Base-by-base conservation (phyloP, 2,888 invertebrate species). In the Pterostichus niger region DNA sequence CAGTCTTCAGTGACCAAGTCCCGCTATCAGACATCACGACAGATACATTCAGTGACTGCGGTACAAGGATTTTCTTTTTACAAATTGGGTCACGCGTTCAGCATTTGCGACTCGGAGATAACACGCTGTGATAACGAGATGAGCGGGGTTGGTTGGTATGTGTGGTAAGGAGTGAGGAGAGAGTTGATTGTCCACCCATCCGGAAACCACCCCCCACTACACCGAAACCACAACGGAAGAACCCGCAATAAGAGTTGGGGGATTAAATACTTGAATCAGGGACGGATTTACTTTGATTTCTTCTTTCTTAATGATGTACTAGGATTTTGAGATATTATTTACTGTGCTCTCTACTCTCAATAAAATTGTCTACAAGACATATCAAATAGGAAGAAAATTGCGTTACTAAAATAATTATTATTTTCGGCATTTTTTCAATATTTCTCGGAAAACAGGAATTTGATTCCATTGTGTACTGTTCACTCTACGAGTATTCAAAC, bases 121-220 rank as follows among this genome's bases (percentile, higher is more conserved):
- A 64, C 64, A 64, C n/a, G 11, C 33, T 64, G n/a, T 64, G 64
- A 64, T 64, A 64, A 64, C 64, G 64, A 35, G 64, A 64, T 64
- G 64, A 35, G 35, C 7, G 13, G 35, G 24, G 59, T 10, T 35
- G 24, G 59, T 10, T 35, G 59, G 59, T 59, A 24, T 24, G 24
- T 17, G 15, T 59, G 17, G 59, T 64, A 13, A 2, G n/a, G 35
- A 35, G 33, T 6, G n/a, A 13, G 33, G 1, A 49, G 4, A 24
- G 24, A 24, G 49, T 49, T 49, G 49, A 64, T 64, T 64, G 64
- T 33, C 4, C 17, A 7, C 0, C 61, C 35, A 7, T n/a, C n/a
- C n/a, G 10, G 24, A 24, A 24, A 24, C 24, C 24, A 24, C 24
- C 24, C 24, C 24, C 24, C 24, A 24, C 24, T 24, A 24, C 24